Conservation (phyloP, 2,797 vertebrate species). For the Darevskia mixta region DNA sequence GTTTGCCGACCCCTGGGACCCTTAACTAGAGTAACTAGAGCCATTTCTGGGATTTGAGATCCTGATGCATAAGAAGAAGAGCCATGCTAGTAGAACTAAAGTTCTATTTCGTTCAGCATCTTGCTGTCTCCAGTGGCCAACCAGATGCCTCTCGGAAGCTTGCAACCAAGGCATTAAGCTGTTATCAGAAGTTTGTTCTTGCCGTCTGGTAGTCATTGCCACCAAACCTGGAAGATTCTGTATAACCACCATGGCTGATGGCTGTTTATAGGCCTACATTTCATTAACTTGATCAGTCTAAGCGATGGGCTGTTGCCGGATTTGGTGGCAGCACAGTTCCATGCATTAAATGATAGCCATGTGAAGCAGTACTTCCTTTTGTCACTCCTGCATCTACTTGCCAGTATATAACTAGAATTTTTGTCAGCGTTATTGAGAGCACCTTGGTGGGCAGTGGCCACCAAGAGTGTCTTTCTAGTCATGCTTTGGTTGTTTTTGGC, state of each 20-base stretch:
- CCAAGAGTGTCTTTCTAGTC: not conserved
- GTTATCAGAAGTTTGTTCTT: not conserved
- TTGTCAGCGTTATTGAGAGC: not conserved
- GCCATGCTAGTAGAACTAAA: too few relatives aligned
- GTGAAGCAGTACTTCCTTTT: not conserved
- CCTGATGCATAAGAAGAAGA: not conserved
- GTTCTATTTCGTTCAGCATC: not conserved
- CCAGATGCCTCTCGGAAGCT: not conserved
- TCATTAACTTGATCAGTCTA: not conserved
- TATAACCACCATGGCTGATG: not conserved
- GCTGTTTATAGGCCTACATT: too few relatives aligned
- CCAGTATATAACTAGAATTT: not conserved
- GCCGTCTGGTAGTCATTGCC: not conserved
- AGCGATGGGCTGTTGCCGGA: too few relatives aligned
- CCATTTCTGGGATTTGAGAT: not conserved
- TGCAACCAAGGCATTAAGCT: too few relatives aligned
- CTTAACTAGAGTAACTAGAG: not conserved
- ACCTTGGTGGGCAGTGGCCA: not conserved
- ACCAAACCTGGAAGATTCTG: not conserved
- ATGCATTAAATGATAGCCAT: not conserved
- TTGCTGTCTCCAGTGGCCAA: not conserved
- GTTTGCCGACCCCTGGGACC: too few relatives aligned
- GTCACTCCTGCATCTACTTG: not conserved
- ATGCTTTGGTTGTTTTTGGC: too few relatives aligned
- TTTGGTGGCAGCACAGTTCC: not conserved